Percentiles rank a stretch among this genome's conserved stretches.
Conservation (phyloP, 2,888 invertebrate species). For the Eilema griseolum region DNA sequence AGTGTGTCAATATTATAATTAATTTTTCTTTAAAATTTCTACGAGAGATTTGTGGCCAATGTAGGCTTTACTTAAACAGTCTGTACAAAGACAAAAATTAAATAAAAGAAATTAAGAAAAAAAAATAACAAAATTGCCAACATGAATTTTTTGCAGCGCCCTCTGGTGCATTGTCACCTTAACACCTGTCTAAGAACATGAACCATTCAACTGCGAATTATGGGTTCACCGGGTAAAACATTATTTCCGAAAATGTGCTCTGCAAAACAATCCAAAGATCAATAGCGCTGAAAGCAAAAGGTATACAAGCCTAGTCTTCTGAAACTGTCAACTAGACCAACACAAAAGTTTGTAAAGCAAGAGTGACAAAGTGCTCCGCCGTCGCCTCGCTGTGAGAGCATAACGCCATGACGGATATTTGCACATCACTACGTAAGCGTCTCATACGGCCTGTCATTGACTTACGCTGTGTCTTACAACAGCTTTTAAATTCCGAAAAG, state of each 20-base stretch:
- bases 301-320: slow-evolving; percentile 4
- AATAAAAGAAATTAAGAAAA: too few relatives aligned
- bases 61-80: too few relatives aligned
- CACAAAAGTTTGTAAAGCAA: slow-evolving; percentile 14
- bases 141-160: too few relatives aligned
- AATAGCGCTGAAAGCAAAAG: slow-evolving; percentile 8
- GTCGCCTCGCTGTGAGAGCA: neutral
- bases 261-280: neutral
- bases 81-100: too few relatives aligned
- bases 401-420: slow-evolving; percentile 5
- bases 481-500: neutral
- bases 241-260: neutral
- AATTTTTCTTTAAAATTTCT: too few relatives aligned
- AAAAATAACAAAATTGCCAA: too few relatives aligned
- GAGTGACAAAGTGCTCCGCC: slow-evolving; percentile 7
- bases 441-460: neutral
- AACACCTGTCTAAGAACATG: too few relatives aligned
- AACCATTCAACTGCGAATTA: too few relatives aligned
- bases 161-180: too few relatives aligned
- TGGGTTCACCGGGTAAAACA: neutral
- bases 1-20: too few relatives aligned
- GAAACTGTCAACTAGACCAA: slow-evolving; percentile 9
- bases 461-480: neutral
- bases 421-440: neutral
- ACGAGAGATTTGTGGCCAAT: too few relatives aligned